Base-by-base conservation (phyloP, 2,113 vertebrate species). In the Dolichallabes microphthalmus region DNA sequence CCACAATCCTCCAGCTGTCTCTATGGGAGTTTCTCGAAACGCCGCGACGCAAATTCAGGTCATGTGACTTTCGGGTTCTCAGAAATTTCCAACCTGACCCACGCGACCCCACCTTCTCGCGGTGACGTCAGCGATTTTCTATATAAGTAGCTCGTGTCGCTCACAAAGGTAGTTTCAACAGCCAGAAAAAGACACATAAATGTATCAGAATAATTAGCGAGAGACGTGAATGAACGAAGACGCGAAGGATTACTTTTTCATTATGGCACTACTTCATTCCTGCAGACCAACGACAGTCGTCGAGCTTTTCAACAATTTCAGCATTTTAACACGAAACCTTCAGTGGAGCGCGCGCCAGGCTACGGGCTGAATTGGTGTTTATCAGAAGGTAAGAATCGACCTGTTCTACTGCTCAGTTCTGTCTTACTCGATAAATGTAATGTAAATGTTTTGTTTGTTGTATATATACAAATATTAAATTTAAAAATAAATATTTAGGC, bases 291-390 rank as follows among this genome's bases (percentile, higher is more conserved):
- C 61, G 10, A 80, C 32, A 19, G 71, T 20, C 76, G 15, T 63
- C 14, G 63, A 81, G 15, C n/a, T 57, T 81, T 32, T 76, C 22
- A 76, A 61, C 55, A 15, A 58, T 35, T 53, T 80, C 12, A 80
- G 32, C n/a, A 45, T 55, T 45, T 27, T 45, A 52, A 27, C 35
- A 19, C 39, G 19, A 85, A 85, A 83, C 39, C 30, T 66, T 76
- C 76, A 55, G 32, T 89, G 89, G 89, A 89, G 87, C 73, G 85
- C 85, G 11, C 85, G 89, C 58, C 85, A 85, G 82, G 87, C 89
- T 14, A 89, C 87, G 64, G 89, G 89, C 50, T 89, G 76, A 88
- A 17, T 20, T 1, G 3, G 13, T n/a, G 0, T 19, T 19, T 8
- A 30, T n/a, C 52, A 50, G n/a, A 82, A 82, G 76, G 87, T 87